These are phyloP conservation scores for Leptosomus discolor DNA, from an alignment of 2,113 vertebrate species.

Conservation along the genomic window DNA sequence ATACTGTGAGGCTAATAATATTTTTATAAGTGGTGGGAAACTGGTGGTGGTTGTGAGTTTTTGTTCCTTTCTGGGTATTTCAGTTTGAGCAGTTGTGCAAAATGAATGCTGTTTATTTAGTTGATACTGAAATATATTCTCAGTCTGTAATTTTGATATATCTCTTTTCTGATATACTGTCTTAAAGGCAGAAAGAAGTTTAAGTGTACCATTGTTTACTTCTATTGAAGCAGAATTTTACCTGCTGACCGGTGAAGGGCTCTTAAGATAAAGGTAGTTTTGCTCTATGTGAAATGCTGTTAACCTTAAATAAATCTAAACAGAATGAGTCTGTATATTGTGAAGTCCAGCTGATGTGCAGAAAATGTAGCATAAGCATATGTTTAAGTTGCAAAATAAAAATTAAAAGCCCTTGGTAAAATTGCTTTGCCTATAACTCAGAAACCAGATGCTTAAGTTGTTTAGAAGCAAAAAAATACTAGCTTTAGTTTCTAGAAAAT, in stretches of 20 bases:
- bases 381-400: background rate
- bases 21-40: background rate
- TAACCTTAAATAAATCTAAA: background rate
- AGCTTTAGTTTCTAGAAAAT: background rate
- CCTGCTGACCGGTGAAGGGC: conserved; percentile 22
- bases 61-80: background rate
- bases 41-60: background rate
- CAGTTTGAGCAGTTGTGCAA: background rate
- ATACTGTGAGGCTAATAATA: background rate
- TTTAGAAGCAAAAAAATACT: background rate
- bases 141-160: background rate
- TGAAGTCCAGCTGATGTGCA: background rate
- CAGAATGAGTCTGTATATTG: background rate
- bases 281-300: background rate
- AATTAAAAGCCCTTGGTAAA: background rate
- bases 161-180: background rate
- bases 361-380: background rate
- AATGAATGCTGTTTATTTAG: background rate
- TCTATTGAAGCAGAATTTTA: conserved; percentile 6
- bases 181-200: conserved; percentile 10
- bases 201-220: background rate
- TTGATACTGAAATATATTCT: background rate
- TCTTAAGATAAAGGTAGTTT: background rate
- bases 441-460: background rate
- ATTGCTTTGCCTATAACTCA: background rate